phyloP scores from a whole-genome alignment of 2,888 invertebrate genomes.

The Drosophila macrospina region DNA sequence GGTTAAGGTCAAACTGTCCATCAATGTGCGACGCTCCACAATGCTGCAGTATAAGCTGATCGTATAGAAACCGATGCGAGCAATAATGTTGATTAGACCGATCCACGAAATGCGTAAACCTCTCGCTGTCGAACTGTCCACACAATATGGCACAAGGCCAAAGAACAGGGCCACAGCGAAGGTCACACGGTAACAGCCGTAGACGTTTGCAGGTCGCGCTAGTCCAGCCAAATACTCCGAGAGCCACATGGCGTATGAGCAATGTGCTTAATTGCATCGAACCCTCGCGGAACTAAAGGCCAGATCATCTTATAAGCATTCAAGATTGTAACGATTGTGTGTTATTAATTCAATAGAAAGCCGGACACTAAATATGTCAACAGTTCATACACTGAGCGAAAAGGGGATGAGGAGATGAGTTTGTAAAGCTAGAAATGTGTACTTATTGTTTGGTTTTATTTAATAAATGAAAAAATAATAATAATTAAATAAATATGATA shows the following conservation, averaged over 20 bases:
- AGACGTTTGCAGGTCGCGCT: slow-evolving; percentile 70
- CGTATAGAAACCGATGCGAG: slow-evolving; percentile 58
- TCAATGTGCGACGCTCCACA: slow-evolving; percentile 54
- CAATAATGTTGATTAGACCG: slow-evolving; percentile 59
- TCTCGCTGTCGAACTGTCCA: slow-evolving; percentile 24
- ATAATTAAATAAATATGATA: no score
- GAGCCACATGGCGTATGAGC: slow-evolving; percentile 58
- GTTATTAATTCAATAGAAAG: slow-evolving; percentile 7
- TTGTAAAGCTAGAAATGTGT: no score
- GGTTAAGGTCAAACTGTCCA: slow-evolving; percentile 70
- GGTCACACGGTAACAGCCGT: slow-evolving; percentile 69
- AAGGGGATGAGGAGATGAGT: no score
- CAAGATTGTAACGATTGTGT: slow-evolving; percentile 11
- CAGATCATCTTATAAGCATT: slow-evolving; percentile 5
- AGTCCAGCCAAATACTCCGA: slow-evolving; percentile 45
- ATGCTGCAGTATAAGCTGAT: slow-evolving; percentile 52
- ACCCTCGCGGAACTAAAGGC: neutral
- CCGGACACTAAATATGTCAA: neutral
- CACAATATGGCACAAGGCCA: slow-evolving; percentile 74
- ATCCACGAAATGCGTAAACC: slow-evolving; percentile 40
- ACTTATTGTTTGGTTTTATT: no score
- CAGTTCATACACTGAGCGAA: no score
- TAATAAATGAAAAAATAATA: no score
- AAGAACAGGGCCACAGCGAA: slow-evolving; percentile 59
- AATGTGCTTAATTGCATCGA: neutral